Percentiles rank a stretch among this genome's conserved stretches.
phyloP scores from a whole-genome alignment of 2,113 vertebrate genomes.

The Psephotus haematonotus region DNA sequence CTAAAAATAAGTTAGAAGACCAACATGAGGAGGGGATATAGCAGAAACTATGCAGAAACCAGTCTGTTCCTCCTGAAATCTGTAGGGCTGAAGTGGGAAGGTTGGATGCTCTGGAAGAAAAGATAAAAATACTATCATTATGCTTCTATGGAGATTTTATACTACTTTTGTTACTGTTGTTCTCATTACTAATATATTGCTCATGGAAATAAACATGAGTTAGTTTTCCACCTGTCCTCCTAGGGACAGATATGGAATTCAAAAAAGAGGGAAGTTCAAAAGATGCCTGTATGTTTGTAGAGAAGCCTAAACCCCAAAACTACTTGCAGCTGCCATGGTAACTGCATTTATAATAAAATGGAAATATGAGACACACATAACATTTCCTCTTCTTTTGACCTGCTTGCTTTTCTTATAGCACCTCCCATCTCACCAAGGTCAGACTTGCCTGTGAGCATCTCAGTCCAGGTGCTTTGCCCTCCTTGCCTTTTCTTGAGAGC shows the following conservation, averaged over 20 bases:
- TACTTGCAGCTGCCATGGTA: conserved; percentile 8
- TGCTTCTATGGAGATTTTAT: not conserved
- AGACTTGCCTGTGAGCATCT: not conserved
- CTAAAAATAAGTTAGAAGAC: not conserved
- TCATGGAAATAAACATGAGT: not conserved
- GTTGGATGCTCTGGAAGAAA: not conserved
- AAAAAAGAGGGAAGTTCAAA: conserved; percentile 5
- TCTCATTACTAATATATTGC: not conserved
- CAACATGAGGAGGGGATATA: not conserved
- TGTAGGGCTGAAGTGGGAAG: not conserved
- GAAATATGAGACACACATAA: not conserved
- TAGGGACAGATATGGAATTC: not conserved
- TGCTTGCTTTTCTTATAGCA: not conserved
- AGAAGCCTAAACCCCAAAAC: not conserved
- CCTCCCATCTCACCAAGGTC: not conserved
- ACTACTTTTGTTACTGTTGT: not conserved
- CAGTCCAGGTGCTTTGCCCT: not conserved
- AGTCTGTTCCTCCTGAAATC: not conserved
- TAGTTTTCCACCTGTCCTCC: not conserved
- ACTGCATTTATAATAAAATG: not conserved
- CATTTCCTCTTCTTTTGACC: conserved; percentile 6
- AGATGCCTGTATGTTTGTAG: not conserved
- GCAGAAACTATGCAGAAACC: not conserved
- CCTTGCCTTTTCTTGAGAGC: not conserved
- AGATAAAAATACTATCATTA: not conserved